Evolutionary conservation across 2,797 vertebrate genomes (phyloP).

Genomic region (Enteromius unitaeniatus): DNA sequence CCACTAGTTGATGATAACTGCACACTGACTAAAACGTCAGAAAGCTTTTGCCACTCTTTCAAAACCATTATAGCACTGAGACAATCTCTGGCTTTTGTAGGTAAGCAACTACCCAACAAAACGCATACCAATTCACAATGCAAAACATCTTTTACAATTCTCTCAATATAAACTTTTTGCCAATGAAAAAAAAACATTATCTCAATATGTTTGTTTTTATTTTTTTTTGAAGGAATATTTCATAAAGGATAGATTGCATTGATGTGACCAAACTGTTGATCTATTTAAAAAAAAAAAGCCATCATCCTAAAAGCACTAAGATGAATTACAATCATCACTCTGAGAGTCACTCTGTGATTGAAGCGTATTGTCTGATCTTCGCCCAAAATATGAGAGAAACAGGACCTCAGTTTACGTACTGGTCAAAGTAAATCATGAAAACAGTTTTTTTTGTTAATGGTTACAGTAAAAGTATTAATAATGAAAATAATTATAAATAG

Average conservation of each 20-base stretch:
- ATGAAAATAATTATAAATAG: not conserved
- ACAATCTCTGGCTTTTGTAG: not conserved
- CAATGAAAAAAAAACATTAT: not conserved
- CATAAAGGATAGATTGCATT: not conserved
- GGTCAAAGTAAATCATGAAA: slow-evolving; percentile 8
- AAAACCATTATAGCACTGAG: not conserved
- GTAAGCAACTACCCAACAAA: not conserved
- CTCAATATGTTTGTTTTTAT: not conserved
- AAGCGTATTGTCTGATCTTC: slow-evolving; percentile 10
- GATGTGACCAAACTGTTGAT: not conserved
- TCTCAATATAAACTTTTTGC: not conserved
- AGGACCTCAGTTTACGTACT: not conserved
- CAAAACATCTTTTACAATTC: not conserved
- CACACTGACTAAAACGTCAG: not conserved
- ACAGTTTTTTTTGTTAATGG: not conserved
- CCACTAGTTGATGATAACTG: not conserved
- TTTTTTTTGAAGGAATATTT: not conserved
- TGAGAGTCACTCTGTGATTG: slow-evolving; percentile 17
- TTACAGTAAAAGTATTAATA: not conserved
- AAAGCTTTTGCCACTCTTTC: not conserved
- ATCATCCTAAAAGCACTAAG: not conserved
- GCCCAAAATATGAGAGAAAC: not conserved
- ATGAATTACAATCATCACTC: slow-evolving; percentile 8
- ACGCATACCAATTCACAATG: too few relatives aligned
- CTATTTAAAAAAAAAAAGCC: too few relatives aligned